Base-by-base conservation (phyloP, 1,140 invertebrate species). In the Trichoplusia ni region DNA sequence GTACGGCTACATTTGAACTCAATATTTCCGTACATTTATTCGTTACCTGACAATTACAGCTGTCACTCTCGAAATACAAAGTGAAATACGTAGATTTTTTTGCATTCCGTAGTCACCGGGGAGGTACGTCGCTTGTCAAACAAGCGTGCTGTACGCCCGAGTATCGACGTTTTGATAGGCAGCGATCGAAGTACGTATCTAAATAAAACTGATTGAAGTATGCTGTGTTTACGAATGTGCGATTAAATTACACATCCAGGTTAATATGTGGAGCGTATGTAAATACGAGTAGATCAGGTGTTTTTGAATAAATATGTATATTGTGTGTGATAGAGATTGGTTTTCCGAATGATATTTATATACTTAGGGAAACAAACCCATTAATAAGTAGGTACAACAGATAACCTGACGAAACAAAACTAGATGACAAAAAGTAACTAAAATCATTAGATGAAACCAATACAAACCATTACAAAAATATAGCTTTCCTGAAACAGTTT, bases 151-250 rank as follows among this genome's bases (percentile, higher is more conserved):
- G 51, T 23, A 47, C 42, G 42, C 29, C 16, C 29, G 29, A 29
- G 42, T 60, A 47, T 60, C 29, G 56, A 60, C 56, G 31, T 47
- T 60, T 46, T 37, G 56, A 47, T 60, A 47, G 56, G 27, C 42
- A 47, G 13, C 29, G 31, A 60, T 60, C 27, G 56, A 49, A 19
- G 27, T 46, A 47, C 21, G 54, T 59, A 42, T 59, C 54, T 59
- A 59, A 59, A 59, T 59, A 59, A 59, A 59, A 59, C 40, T 42
- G 54, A 59, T 59, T 59, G 54, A 59, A 59, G 40, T 59, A 44
- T 27, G 44, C 54, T 44, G 29, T 59, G 25, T 33, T 31, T 42
- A 21, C n/a, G 42, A 60, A 35, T 4, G 42, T 19, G 31, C 25
- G 40, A 59, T 19, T 44, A 59, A 59, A 44, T 44, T 44, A 33